Percentiles rank a stretch among this genome's conserved stretches.
Conservation (phyloP, 2,797 vertebrate species). For the Natrix natrix region DNA sequence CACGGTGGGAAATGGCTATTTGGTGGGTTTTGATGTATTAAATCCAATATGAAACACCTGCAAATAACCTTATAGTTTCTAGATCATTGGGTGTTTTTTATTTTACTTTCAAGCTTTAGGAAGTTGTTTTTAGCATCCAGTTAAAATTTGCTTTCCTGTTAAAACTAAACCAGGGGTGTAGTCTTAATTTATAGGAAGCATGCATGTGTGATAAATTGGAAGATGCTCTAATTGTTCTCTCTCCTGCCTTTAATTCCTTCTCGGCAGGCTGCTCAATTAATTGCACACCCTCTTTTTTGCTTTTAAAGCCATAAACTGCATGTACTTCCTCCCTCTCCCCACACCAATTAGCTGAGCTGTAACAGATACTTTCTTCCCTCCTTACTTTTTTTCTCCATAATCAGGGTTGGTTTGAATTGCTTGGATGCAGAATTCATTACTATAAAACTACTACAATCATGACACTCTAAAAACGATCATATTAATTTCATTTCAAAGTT, state of each 20-base stretch:
- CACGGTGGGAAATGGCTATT: background rate
- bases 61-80: background rate
- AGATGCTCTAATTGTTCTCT: slow-evolving; percentile 15
- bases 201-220: slow-evolving; percentile 17
- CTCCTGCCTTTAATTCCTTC: background rate
- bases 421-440: slow-evolving; percentile 6
- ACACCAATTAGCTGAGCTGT: slow-evolving; percentile 12
- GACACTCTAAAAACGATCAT: background rate
- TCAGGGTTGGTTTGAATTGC: background rate
- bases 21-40: background rate
- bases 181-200: background rate
- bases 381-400: too few species aligned
- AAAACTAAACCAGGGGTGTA: background rate
- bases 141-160: background rate
- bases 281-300: slow-evolving; percentile 20
- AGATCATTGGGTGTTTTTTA: background rate
- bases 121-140: background rate
- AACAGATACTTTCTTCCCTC: background rate
- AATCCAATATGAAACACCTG: background rate
- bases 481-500: slow-evolving; percentile 13
- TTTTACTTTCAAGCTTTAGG: background rate
- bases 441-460: background rate
- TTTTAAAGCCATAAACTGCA: slow-evolving; percentile 18
- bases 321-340: background rate
- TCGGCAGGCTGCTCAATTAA: slow-evolving; percentile 15